These are phyloP conservation scores for Turritopsis dohrnii DNA, from an alignment of 30 jellyfish, hydroid and myxozoan genomes.

Conservation along the genomic window DNA sequence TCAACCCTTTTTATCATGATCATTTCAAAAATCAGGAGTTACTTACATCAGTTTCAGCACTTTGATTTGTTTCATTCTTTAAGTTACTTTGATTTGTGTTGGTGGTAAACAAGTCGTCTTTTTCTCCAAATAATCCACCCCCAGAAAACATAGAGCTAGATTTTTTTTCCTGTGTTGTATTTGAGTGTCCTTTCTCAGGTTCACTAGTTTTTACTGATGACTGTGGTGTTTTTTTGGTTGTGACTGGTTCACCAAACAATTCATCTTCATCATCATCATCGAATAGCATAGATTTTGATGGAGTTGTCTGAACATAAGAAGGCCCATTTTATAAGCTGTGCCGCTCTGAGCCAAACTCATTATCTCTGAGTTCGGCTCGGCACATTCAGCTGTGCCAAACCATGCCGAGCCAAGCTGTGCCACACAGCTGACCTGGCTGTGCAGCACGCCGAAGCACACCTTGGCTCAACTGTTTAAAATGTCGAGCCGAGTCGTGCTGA, in stretches of 20 bases:
- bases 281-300: background rate
- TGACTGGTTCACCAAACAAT: slow-evolving; percentile 31
- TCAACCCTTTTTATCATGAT: no score
- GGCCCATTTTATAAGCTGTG: no score
- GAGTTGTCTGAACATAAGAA: slow-evolving; percentile 5
- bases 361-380: no score
- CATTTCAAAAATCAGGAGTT: background rate
- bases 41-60: background rate
- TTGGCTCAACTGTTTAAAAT: no score
- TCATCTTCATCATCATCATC: slow-evolving; percentile 39
- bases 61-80: slow-evolving; percentile 6
- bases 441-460: no score
- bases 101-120: slow-evolving; percentile 12
- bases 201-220: slow-evolving; percentile 7
- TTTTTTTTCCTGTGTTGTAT: background rate
- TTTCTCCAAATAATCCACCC: slow-evolving; percentile 2
- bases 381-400: no score
- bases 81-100: slow-evolving; percentile 21
- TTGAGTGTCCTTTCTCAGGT: background rate
- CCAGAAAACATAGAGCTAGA: background rate
- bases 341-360: no score
- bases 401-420: no score
- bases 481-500: no score
- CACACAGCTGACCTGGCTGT: no score
- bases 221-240: background rate